These are phyloP conservation scores for Cassiopea andromeda DNA, from an alignment of 30 jellyfish, hydroid and myxozoan genomes.

Conservation along the genomic window DNA sequence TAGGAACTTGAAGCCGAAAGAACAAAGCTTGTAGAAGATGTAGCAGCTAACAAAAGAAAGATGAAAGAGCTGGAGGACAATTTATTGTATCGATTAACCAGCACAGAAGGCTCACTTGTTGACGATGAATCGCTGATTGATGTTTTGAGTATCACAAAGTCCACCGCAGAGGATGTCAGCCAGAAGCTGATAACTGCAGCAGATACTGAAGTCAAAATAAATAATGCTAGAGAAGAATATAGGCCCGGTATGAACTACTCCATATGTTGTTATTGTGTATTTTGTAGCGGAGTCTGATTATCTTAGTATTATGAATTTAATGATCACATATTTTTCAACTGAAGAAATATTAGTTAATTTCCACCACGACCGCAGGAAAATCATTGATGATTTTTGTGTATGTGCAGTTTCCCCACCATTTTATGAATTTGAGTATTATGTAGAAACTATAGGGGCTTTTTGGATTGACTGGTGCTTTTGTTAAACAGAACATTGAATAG, in stretches of 20 bases:
- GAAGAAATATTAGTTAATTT: too few species aligned
- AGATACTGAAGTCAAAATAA: constrained; percentile 83
- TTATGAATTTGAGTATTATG: too few species aligned
- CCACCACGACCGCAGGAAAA: too few species aligned
- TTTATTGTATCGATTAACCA: constrained; percentile 72
- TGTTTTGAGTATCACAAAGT: constrained; percentile 74
- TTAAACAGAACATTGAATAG: too few species aligned
- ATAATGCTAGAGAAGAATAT: constrained; percentile 85
- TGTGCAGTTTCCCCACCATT: too few species aligned
- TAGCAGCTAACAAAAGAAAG: constrained; percentile 78
- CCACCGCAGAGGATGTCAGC: constrained; percentile 86
- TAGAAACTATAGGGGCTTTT: too few species aligned
- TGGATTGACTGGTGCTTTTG: too few species aligned
- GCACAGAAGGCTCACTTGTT: constrained; percentile 84
- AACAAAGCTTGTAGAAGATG: constrained; percentile 81
- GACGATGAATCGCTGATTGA: constrained; percentile 90
- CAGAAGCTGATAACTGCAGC: constrained; percentile 85
- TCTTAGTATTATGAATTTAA: too few species aligned
- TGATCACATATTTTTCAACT: too few species aligned
- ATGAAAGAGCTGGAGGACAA: constrained; percentile 89
- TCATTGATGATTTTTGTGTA: too few species aligned
- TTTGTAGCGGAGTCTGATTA: too few species aligned
- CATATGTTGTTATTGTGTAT: too few species aligned
- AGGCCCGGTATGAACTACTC: constrained; percentile 61
- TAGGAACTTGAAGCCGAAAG: constrained; percentile 89